Evolutionary conservation across 2,113 vertebrate genomes (phyloP), one percentile per base, ranked within the genome.

Genomic region (Antennarius striatus): DNA sequence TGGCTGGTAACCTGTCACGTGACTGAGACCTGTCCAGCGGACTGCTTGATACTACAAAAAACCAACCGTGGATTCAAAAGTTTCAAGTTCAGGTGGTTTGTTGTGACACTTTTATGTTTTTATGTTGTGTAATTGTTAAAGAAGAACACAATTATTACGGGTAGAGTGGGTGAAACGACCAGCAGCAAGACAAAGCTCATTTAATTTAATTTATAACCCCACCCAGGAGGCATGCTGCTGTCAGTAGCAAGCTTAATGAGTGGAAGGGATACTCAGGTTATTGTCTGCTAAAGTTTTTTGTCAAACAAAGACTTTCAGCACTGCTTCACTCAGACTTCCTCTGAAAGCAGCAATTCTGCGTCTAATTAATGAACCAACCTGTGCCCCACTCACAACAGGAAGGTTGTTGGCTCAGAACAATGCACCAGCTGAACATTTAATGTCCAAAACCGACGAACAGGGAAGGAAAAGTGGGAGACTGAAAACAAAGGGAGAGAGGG

Each of bases 321-420:
- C 52, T 46, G 75, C 68, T 84, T 65, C 56, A 85, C 40, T 65
- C 64, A 84, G 70, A 59, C 85, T 88, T 90, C 89, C 85, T 89
- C 80, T 75, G 69, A 84, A 81, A 81, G 76, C 81, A 80, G 55
- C n/a, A 30, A 51, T 82, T 85, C 80, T 61, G 58, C 12, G 64
- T 68, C 80, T 84, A 88, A 91, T 91, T 91, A 88, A 86, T 60
- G 48, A 67, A 67, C 62, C 61, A 56, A 53, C 56, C 70, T 53
- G 63, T 42, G 45, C 39, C 46, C 10, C 11, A 17, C 74, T 86
- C 82, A 87, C 81, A 89, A 92, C 90, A 92, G 91, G 91, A 93
- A 90, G 86, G 59, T 70, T 63, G 77, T 56, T 59, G 56, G 46
- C 54, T 40, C 67, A 29, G 62, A 91, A 92, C 90, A 92, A 92